Percentiles rank a stretch among this genome's conserved stretches.
Evolutionary conservation across 2,888 invertebrate genomes (phyloP).

Genomic region (Spatulosminthurus flaviceps): DNA sequence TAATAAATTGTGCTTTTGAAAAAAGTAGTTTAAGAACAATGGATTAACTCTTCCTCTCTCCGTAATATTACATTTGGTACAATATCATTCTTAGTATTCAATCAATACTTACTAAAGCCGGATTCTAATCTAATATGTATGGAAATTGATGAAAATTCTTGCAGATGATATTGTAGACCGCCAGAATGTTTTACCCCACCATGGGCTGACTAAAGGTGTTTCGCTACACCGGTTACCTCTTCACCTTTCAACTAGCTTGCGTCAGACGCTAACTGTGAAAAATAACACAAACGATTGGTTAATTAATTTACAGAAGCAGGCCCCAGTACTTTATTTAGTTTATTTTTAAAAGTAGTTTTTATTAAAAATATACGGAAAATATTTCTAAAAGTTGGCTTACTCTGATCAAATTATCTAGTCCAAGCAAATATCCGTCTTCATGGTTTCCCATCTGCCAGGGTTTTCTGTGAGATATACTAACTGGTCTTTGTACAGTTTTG

Average conservation of each 20-base stretch:
- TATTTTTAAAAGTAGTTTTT: no score
- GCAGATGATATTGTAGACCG: neutral
- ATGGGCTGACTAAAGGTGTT: neutral
- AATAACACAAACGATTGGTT: neutral
- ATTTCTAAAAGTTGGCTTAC: constrained; percentile 67
- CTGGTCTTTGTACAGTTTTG: constrained; percentile 82
- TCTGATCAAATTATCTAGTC: constrained; percentile 89
- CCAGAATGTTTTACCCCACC: neutral
- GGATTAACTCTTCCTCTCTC: neutral
- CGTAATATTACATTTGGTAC: neutral
- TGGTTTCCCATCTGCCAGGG: constrained; percentile 94
- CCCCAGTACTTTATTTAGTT: neutral
- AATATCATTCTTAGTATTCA: constrained; percentile 2
- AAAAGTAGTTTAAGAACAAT: neutral
- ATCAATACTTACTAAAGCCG: neutral
- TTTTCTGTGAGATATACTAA: constrained; percentile 80
- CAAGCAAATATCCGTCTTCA: constrained; percentile 93
- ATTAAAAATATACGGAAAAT: neutral
- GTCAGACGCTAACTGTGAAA: neutral
- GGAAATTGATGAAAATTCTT: neutral
- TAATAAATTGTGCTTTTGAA: neutral
- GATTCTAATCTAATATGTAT: no score
- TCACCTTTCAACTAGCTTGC: neutral
- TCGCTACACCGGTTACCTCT: neutral
- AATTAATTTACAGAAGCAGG: neutral